These are phyloP conservation scores for Typhlichthys subterraneus DNA, from an alignment of 2,797 vertebrate species.

Conservation along the genomic window DNA sequence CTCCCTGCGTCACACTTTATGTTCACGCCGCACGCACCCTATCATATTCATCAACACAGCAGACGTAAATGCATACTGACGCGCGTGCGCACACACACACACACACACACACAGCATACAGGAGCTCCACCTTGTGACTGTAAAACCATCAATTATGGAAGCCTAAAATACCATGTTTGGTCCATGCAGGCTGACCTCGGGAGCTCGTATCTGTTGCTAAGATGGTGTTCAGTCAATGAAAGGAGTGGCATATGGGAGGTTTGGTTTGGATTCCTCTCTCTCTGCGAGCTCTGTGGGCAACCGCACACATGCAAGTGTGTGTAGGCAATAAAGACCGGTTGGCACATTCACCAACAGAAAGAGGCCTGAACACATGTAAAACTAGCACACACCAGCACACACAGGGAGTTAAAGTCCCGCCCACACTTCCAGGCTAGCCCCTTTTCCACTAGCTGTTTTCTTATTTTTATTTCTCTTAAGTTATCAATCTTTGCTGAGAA, in stretches of 20 bases:
- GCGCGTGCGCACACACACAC: conserved; percentile 17
- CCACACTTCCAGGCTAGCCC: too few relatives aligned
- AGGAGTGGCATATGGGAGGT: conserved; percentile 51
- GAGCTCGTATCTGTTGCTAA: conserved; percentile 44
- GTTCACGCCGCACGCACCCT: conserved; percentile 37
- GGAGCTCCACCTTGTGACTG: conserved; percentile 54
- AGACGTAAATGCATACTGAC: conserved; percentile 1
- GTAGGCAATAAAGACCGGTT: conserved; percentile 30
- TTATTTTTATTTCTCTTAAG: too few relatives aligned
- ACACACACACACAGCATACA: conserved; percentile 31
- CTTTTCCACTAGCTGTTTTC: too few relatives aligned
- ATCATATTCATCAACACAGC: conserved; percentile 57
- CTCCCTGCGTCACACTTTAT: conserved; percentile 52
- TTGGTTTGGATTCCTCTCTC: conserved; percentile 44
- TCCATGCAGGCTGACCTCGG: conserved; percentile 35
- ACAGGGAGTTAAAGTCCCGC: conserved; percentile 10
- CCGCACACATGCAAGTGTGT: conserved; percentile 29
- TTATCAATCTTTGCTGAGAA: too few relatives aligned
- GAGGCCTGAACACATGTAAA: conserved; percentile 21
- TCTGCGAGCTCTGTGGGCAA: conserved; percentile 44
- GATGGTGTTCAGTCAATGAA: conserved; percentile 44
- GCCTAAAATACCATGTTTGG: conserved; percentile 66
- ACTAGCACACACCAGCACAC: neutral
- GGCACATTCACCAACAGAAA: conserved; percentile 2
- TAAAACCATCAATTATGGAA: conserved; percentile 65